These are phyloP conservation scores for Mimumesa dahlbomi DNA, from an alignment of 2,888 invertebrate species.

Conservation along the genomic window DNA sequence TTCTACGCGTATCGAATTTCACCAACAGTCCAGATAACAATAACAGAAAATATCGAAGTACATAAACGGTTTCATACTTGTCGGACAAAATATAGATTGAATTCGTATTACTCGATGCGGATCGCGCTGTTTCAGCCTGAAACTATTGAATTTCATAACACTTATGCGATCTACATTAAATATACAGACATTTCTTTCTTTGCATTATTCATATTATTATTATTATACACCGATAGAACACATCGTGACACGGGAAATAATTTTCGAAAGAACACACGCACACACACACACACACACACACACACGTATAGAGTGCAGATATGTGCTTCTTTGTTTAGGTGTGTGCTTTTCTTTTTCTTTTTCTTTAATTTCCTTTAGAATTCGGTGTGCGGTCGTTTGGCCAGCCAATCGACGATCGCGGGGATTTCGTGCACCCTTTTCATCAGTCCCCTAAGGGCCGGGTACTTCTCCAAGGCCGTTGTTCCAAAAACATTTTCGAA, in stretches of 20 bases:
- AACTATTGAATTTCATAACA: no score
- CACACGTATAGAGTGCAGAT: conserved; percentile 9
- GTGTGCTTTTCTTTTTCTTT: conserved; percentile 55
- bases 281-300: no score
- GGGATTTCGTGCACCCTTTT: conserved; percentile 82
- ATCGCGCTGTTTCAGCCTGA: no score
- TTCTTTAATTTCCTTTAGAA: conserved; percentile 75
- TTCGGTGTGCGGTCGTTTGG: conserved; percentile 82
- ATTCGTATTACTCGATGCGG: no score
- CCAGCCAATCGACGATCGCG: conserved; percentile 82
- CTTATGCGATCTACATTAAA: neutral
- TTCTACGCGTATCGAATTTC: no score
- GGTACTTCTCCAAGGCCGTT: conserved; percentile 81
- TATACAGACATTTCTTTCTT: neutral
- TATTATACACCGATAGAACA: conserved; percentile 8
- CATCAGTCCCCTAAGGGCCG: conserved; percentile 81
- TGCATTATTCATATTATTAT: no score
- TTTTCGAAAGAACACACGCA: conserved; percentile 7
- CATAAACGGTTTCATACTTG: no score
- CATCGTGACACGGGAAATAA: conserved; percentile 3
- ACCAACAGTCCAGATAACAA: neutral
- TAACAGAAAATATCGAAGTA: neutral
- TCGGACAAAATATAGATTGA: no score
- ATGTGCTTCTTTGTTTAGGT: conserved; percentile 3
- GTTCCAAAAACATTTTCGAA: conserved; percentile 82